phyloP scores from a whole-genome alignment of 2,888 invertebrate genomes.

The Eupeodes latifasciatus region DNA sequence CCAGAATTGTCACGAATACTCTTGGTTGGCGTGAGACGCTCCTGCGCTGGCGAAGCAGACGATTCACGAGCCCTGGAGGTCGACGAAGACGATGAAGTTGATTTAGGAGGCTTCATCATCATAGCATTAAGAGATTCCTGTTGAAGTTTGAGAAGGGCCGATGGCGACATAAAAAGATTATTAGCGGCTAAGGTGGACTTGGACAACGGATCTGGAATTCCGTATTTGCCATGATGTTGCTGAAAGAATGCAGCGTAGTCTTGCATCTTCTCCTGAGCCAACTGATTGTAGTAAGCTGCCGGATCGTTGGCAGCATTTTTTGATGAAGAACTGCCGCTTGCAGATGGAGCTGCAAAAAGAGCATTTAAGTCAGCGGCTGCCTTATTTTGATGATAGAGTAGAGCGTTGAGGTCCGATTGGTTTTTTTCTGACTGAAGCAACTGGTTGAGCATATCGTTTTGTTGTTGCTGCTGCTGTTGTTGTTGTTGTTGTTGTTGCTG shows the following conservation, averaged over 20 bases:
- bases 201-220: constrained; percentile 90
- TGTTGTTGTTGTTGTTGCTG: constrained; percentile 40
- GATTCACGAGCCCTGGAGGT: constrained; percentile 82
- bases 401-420: constrained; percentile 81
- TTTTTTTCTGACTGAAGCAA: constrained; percentile 82
- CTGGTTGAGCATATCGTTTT: constrained; percentile 83
- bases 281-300: constrained; percentile 82
- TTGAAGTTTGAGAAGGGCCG: constrained; percentile 89
- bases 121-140: constrained; percentile 84
- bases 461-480: constrained; percentile 78
- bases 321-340: constrained; percentile 76
- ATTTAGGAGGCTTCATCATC: constrained; percentile 86
- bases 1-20: constrained; percentile 77
- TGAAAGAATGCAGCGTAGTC: constrained; percentile 85
- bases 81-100: constrained; percentile 82
- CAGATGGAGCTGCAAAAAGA: constrained; percentile 81
- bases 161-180: constrained; percentile 91
- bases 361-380: constrained; percentile 82
- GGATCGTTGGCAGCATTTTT: constrained; percentile 79
- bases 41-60: constrained; percentile 82
- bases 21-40: constrained; percentile 83
- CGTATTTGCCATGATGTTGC: constrained; percentile 83
- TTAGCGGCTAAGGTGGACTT: constrained; percentile 90
- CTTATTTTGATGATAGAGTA: constrained; percentile 83
- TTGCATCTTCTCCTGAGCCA: constrained; percentile 85